Percentiles rank a stretch among this genome's conserved stretches.
phyloP scores from a whole-genome alignment of 2,113 vertebrate species.

The Noturus placidus region DNA sequence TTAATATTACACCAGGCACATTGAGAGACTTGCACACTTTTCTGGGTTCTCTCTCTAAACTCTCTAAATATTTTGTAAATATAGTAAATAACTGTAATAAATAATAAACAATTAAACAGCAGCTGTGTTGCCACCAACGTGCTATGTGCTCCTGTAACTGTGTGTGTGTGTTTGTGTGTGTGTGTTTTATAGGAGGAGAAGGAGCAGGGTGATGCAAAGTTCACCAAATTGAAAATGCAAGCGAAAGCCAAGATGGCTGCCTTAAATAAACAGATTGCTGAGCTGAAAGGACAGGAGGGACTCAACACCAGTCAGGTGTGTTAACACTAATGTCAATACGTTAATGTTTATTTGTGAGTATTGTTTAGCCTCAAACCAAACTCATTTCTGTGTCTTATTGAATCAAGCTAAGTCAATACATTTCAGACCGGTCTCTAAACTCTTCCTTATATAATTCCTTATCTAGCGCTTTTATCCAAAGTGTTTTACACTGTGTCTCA shows the following conservation, averaged over 20 bases:
- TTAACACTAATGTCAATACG: too few species aligned
- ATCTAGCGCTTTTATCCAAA: too few species aligned
- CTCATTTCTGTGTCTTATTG: background rate
- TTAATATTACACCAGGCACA: background rate
- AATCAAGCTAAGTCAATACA: background rate
- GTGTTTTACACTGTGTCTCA: too few species aligned
- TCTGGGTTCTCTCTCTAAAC: too few species aligned
- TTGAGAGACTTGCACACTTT: background rate
- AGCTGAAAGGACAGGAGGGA: slow-evolving; percentile 76
- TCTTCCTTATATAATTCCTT: too few species aligned
- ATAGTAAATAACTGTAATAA: too few species aligned
- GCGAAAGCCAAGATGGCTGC: slow-evolving; percentile 86
- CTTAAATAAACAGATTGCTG: slow-evolving; percentile 85
- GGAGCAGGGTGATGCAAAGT: slow-evolving; percentile 81
- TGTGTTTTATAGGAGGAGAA: slow-evolving; percentile 77
- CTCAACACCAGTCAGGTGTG: slow-evolving; percentile 58
- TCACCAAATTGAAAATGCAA: slow-evolving; percentile 90
- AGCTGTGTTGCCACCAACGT: background rate
- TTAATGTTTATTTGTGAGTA: too few species aligned
- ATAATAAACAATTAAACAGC: too few species aligned
- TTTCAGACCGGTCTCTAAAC: background rate
- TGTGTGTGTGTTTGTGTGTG: slow-evolving; percentile 4
- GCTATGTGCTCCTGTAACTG: background rate
- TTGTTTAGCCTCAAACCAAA: background rate
- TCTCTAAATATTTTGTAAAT: too few species aligned